These are phyloP conservation scores for Cosmia pyralina DNA, from an alignment of 2,888 invertebrate genomes.

Conservation along the genomic window DNA sequence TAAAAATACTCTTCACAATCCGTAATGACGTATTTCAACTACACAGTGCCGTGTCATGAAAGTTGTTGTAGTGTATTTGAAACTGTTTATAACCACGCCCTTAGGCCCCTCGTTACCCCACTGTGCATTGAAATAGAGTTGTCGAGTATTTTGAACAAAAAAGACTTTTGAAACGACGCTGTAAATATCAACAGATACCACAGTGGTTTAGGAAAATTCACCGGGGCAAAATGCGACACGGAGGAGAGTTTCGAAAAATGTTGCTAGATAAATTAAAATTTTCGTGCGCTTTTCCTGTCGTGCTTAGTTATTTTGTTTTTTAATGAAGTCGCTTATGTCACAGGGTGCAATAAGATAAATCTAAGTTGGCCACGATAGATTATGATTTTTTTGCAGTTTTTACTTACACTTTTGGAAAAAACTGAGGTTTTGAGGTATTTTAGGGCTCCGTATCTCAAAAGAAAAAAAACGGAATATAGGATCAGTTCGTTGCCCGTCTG, in stretches of 20 bases:
- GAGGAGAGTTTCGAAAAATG: constrained; percentile 52
- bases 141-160: constrained; percentile 64
- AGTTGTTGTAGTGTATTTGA: constrained; percentile 52
- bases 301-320: constrained; percentile 49
- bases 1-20: constrained; percentile 53
- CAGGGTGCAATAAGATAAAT: constrained; percentile 39
- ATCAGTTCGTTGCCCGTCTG: too few species aligned
- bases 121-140: constrained; percentile 76
- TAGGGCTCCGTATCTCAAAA: too few species aligned
- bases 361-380: background rate
- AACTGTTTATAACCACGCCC: constrained; percentile 68
- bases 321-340: constrained; percentile 46
- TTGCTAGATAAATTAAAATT: constrained; percentile 55
- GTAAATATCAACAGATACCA: constrained; percentile 62
- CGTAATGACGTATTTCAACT: constrained; percentile 63
- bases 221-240: constrained; percentile 58
- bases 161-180: constrained; percentile 62
- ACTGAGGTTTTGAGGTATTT: background rate
- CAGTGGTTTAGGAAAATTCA: constrained; percentile 61
- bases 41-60: constrained; percentile 29
- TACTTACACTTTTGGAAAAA: background rate
- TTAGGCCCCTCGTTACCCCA: constrained; percentile 73
- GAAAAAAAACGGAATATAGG: too few species aligned
- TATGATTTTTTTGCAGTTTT: background rate
- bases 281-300: constrained; percentile 41